These are phyloP conservation scores for Acridotheres tristis DNA, from an alignment of 2,797 vertebrate species.

Conservation along the genomic window DNA sequence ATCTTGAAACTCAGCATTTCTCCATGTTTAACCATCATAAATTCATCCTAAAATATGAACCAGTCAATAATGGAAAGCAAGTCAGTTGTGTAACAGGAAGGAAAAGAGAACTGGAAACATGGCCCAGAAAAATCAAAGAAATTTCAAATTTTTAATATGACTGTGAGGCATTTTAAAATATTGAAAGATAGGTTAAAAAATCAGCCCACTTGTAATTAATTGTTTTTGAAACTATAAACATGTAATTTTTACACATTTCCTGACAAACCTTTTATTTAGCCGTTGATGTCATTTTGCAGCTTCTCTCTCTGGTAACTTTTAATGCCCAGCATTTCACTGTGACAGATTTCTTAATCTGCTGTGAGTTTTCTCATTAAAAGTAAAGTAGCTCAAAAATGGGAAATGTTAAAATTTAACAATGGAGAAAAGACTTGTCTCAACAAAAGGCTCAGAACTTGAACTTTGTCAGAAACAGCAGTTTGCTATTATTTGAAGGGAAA, in stretches of 20 bases:
- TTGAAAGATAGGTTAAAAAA: neutral
- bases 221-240: slow-evolving; percentile 48
- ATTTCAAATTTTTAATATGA: neutral
- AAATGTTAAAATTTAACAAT: slow-evolving; percentile 75
- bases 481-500: neutral
- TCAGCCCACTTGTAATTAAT: neutral
- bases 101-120: neutral
- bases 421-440: slow-evolving; percentile 63
- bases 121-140: neutral
- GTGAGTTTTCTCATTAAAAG: slow-evolving; percentile 76
- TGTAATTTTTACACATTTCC: slow-evolving; percentile 20
- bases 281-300: slow-evolving; percentile 62
- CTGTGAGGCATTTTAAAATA: slow-evolving; percentile 6
- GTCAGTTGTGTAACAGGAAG: neutral
- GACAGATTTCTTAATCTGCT: slow-evolving; percentile 69
- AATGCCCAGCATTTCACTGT: slow-evolving; percentile 71
- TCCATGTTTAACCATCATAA: neutral
- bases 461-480: slow-evolving; percentile 32
- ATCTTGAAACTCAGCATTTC: neutral
- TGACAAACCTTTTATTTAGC: slow-evolving; percentile 62
- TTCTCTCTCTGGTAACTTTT: slow-evolving; percentile 60
- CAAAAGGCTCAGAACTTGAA: slow-evolving; percentile 28
- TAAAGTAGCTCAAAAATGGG: slow-evolving; percentile 75
- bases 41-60: neutral
- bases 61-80: neutral